Base-by-base conservation (phyloP, 2,797 vertebrate genomes). In the Hypotaenidia philippensis region DNA sequence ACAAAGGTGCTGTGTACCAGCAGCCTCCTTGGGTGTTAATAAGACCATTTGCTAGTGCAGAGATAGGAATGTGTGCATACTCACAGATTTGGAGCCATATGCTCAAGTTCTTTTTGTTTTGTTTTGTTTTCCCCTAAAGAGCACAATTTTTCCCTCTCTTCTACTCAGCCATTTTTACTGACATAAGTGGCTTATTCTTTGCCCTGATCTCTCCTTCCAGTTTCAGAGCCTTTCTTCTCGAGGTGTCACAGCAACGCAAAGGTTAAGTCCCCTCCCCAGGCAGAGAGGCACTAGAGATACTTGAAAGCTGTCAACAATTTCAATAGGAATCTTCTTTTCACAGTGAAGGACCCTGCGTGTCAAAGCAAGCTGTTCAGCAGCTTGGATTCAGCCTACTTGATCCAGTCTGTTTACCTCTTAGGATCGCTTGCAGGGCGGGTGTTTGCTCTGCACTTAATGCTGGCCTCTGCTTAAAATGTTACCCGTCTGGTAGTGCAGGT, bases 291-390 rank as follows among this genome's bases (percentile, higher is more conserved):
- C 87, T 94, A 90, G 79, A 96, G 65, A 52, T 47, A 83, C 93
- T 93, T 74, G 76, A 95, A 87, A 92, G 60, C 82, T 91, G 91
- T 94, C 89, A 93, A 82, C 87, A 66, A 61, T 87, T 92, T 93
- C 83, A 90, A 36, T 52, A 84, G 64, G 68, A 94, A 74, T 92
- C 64, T 87, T 94, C 75, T 52, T 93, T 94, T 91, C 71, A 74
- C 23, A 20, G 68, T 87, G 75, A 85, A 95, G 95, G 84, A 77
- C 79, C 49, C 36, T 77, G 87, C 14, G 13, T 77, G 84, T 92
- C 84, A 95, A 93, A 96, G 87, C 94, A 95, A 93, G 79, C 87
- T 94, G 87, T 93, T 95, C 87, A 91, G 82, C 75, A 91, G 49
- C 89, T 84, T 93, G 89, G 34, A 89, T 89, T 87, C 84, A 85